These are phyloP conservation scores for Aricia artaxerxes DNA, from an alignment of 2,888 invertebrate genomes.

Conservation along the genomic window DNA sequence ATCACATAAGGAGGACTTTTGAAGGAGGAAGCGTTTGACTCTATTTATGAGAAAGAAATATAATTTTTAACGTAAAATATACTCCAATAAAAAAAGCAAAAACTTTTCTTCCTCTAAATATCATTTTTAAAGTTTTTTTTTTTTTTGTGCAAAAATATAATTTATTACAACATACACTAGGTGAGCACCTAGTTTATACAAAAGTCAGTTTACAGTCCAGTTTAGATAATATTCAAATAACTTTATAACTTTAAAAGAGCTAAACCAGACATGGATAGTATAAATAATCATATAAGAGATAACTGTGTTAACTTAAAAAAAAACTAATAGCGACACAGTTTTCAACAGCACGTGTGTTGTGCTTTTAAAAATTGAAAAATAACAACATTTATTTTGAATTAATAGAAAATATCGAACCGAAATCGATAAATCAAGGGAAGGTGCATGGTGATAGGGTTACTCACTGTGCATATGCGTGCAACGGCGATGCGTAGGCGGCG, in stretches of 20 bases:
- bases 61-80: neutral
- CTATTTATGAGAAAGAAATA: neutral
- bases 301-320: neutral
- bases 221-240: neutral
- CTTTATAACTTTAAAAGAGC: neutral
- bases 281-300: too few relatives aligned
- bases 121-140: neutral
- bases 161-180: neutral
- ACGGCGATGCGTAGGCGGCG: slow-evolving; percentile 86
- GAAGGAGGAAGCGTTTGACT: neutral
- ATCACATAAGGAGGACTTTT: neutral
- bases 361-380: neutral
- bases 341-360: neutral
- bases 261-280: neutral
- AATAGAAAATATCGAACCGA: neutral
- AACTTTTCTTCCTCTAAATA: neutral
- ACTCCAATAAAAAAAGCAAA: neutral
- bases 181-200: neutral
- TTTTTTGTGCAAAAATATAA: neutral
- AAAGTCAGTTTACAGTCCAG: neutral
- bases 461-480: slow-evolving; percentile 96
- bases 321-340: neutral
- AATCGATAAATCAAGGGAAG: slow-evolving; percentile 26
- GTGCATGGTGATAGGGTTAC: slow-evolving; percentile 68
- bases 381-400: neutral